Base-by-base conservation (phyloP, 2,113 vertebrate genomes). In the Aldabrachelys gigantea region DNA sequence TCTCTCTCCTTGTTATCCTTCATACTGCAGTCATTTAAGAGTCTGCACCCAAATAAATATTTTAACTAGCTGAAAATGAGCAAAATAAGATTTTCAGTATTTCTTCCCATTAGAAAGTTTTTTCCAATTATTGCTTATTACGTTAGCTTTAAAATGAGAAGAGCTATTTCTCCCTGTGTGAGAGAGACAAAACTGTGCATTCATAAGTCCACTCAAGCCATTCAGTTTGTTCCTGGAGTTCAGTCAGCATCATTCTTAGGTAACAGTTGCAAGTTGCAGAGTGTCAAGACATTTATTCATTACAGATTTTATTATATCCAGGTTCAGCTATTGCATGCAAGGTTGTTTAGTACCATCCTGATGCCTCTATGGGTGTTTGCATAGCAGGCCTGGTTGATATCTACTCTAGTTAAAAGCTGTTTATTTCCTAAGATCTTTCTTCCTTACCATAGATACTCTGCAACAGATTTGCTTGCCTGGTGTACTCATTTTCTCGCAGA, bases 61-160 rank as follows among this genome's bases (percentile, higher is more conserved):
- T 1, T 91, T 85, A 53, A n/a, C 85, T 25, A 89, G 65, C 80
- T 54, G 72, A 92, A 80, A 80, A 90, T 13, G 83, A 91, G 21
- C 13, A 95, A 92, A 84, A 29, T 89, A 86, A 80, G n/a, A 62
- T 95, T 7, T 82, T 91, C 41, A 17, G 1, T 6, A 17, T 35
- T 87, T 91, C 85, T 79, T 91, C 94, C 92, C 65, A 80, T 54
- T 78, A 97, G 94, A 88, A 84, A 93, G 53, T 81, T 4, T 75
- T 93, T 93, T 89, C 57, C 3, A 29, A 21, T 27, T 22, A 29
- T n/a, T 24, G 31, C 65, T 93, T 93, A 93, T 82, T 79, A n/a
- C 38, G 65, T 85, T 92, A 29, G 41, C 53, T 19, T 83, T 87
- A 29, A 13, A 92, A 57, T 3, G 76, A 41, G 88, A 41, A 81